Percentiles rank a stretch among this genome's conserved stretches.
Conservation (phyloP, 2,888 invertebrate species). For the Clanis bilineata region DNA sequence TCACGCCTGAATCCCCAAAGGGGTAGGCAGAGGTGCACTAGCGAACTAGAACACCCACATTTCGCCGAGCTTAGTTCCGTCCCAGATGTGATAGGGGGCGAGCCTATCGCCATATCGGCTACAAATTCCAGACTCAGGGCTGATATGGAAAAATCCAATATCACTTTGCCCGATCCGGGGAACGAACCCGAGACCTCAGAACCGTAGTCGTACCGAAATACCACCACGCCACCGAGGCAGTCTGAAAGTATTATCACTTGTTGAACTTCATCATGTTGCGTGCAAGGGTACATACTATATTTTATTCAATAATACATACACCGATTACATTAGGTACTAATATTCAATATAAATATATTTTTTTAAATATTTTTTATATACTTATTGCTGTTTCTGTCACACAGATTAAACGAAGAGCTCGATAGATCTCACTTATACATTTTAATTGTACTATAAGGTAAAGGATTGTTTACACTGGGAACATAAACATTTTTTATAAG, state of each 20-base stretch:
- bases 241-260: not conserved
- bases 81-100: too few species aligned
- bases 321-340: slow-evolving; percentile 40
- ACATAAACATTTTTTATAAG: slow-evolving; percentile 5
- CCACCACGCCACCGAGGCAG: too few species aligned
- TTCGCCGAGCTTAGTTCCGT: too few species aligned
- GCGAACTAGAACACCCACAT: too few species aligned
- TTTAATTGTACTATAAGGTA: slow-evolving; percentile 48
- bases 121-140: too few species aligned
- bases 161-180: too few species aligned
- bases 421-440: slow-evolving; percentile 69
- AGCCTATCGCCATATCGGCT: too few species aligned
- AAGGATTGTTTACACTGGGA: slow-evolving; percentile 5
- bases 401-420: slow-evolving; percentile 75
- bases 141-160: too few species aligned
- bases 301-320: slow-evolving; percentile 33
- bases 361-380: slow-evolving; percentile 42
- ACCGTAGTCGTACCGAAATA: too few species aligned
- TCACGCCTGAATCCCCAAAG: too few species aligned
- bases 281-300: slow-evolving; percentile 20
- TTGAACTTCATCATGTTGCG: slow-evolving; percentile 28
- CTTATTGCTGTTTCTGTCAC: slow-evolving; percentile 79
- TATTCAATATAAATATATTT: slow-evolving; percentile 46
- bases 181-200: too few species aligned
- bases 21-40: too few species aligned